phyloP scores from a whole-genome alignment of 2,113 vertebrate genomes.

The Hyaena hyaena region DNA sequence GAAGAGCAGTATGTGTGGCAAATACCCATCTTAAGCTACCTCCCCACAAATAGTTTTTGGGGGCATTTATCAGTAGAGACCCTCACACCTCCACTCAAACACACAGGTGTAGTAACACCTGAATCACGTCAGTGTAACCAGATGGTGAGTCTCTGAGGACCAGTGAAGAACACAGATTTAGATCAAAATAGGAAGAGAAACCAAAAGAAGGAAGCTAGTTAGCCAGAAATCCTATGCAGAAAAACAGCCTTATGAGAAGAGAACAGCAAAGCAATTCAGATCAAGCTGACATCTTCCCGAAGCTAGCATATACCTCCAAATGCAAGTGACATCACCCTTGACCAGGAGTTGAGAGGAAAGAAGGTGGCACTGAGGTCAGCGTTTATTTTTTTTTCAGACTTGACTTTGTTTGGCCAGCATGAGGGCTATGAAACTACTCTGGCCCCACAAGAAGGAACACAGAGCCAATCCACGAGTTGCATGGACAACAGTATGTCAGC shows the following conservation, averaged over 20 bases:
- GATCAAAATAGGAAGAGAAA: constrained; percentile 17
- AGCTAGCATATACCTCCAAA: not conserved
- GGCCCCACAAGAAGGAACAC: not conserved
- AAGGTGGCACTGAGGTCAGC: not conserved
- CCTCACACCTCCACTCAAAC: not conserved
- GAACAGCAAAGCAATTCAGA: not conserved
- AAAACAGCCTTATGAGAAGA: not conserved
- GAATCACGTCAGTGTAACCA: not conserved
- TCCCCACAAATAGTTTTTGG: not conserved
- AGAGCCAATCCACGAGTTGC: not conserved
- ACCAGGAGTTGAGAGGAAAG: not conserved
- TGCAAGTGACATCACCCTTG: not conserved
- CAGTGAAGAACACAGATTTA: not conserved
- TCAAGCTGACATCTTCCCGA: not conserved
- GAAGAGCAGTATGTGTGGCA: not conserved
- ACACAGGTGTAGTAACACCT: not conserved
- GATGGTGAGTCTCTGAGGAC: not conserved
- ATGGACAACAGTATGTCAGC: not conserved
- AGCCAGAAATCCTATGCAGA: not conserved
- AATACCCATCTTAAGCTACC: not conserved
- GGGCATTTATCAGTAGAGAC: not conserved
- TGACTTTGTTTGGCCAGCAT: not conserved
- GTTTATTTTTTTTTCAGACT: not conserved
- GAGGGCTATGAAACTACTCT: not conserved
- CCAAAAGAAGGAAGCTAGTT: not conserved